Conservation (phyloP, 2,113 vertebrate genomes). For the Lipophrys pholis region DNA sequence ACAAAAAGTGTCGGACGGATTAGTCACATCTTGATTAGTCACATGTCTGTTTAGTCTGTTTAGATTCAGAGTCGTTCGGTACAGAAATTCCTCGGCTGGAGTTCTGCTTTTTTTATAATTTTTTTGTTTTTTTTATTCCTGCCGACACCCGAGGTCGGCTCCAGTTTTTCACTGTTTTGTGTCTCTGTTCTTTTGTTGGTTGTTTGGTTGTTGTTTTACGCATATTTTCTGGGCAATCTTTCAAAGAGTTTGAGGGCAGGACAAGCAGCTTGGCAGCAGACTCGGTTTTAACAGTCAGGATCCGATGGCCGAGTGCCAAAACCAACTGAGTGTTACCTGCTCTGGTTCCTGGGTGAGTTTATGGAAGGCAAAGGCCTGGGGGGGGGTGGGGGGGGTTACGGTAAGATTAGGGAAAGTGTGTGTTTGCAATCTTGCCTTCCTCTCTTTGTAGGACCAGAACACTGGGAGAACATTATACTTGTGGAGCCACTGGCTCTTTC, state of each 20-base stretch:
- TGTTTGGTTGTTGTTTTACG: slow-evolving; percentile 27
- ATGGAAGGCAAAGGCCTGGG: slow-evolving; percentile 68
- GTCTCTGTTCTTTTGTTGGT: no score
- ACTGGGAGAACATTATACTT: no score
- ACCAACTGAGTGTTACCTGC: slow-evolving; percentile 74
- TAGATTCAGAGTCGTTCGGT: slow-evolving; percentile 58
- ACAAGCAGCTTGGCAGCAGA: slow-evolving; percentile 66
- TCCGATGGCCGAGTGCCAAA: slow-evolving; percentile 74
- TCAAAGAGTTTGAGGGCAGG: slow-evolving; percentile 61
- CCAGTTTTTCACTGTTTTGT: slow-evolving; percentile 19
- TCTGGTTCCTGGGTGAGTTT: slow-evolving; percentile 58
- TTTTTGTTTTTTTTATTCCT: background rate
- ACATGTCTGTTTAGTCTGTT: slow-evolving; percentile 75
- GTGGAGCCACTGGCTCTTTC: no score
- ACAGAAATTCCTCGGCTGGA: slow-evolving; percentile 71
- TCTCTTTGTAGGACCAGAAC: no score
- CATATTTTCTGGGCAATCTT: slow-evolving; percentile 55
- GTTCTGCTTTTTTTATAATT: no score
- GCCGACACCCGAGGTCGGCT: background rate
- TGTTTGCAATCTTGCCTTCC: no score
- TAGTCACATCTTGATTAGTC: slow-evolving; percentile 74
- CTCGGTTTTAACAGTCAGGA: slow-evolving; percentile 54
- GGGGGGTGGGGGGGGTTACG: slow-evolving; percentile 67
- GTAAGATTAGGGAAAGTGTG: slow-evolving; percentile 58
- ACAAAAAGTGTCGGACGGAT: slow-evolving; percentile 46